Evolutionary conservation across 2,888 invertebrate genomes (phyloP).

Genomic region (Onthophagus sagittarius): DNA sequence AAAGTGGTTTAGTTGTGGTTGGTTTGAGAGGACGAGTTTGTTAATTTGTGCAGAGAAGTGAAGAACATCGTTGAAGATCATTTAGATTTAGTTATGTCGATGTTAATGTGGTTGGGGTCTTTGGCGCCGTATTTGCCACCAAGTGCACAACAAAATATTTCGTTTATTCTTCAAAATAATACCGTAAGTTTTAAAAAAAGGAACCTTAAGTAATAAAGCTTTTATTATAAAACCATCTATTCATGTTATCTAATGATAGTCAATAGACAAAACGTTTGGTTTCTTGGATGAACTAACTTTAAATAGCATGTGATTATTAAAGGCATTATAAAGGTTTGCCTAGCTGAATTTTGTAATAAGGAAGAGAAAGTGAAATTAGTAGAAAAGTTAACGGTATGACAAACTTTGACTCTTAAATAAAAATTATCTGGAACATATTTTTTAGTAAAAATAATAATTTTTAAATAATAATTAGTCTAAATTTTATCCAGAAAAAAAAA

Average conservation of each 20-base stretch:
- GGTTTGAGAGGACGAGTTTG: background rate
- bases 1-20: conserved; percentile 5
- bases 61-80: background rate
- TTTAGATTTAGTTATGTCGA: conserved; percentile 6
- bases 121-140: conserved; percentile 1
- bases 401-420: background rate
- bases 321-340: background rate
- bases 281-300: background rate
- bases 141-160: conserved; percentile 1
- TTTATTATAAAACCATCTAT: background rate
- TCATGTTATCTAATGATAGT: background rate
- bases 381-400: background rate
- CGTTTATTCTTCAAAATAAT: background rate
- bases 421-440: background rate
- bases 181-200: conserved; percentile 1
- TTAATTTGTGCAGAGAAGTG: conserved; percentile 1
- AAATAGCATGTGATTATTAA: background rate
- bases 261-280: background rate
- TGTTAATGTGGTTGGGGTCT: conserved; percentile 2
- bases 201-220: background rate
- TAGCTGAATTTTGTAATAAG: background rate
- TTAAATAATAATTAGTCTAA: too few relatives aligned
- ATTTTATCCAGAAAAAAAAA: too few relatives aligned
- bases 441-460: background rate
- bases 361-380: background rate